Conservation (phyloP, 1,140 invertebrate genomes). For the Microplitis mediator region DNA sequence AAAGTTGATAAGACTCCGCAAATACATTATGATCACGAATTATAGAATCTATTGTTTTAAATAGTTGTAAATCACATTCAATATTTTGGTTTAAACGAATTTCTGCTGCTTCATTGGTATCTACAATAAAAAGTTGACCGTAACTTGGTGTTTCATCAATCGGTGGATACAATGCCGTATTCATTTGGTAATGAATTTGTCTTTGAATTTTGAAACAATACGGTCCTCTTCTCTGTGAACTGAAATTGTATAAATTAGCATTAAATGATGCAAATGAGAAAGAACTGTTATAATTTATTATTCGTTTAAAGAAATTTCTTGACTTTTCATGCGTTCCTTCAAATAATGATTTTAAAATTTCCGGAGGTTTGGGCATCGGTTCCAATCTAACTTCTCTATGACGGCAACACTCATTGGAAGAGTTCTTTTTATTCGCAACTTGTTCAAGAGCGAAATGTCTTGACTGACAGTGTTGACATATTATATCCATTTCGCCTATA, state of each 20-base stretch:
- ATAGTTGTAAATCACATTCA: not conserved
- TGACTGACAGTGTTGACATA: not conserved
- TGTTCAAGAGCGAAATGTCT: constrained; percentile 18
- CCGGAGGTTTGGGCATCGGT: not conserved
- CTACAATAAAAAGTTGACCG: constrained; percentile 18
- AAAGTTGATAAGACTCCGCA: constrained; percentile 2
- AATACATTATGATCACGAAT: constrained; percentile 6
- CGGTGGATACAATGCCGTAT: not conserved
- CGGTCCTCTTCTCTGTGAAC: not conserved
- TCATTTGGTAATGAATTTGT: constrained; percentile 8
- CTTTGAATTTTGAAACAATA: constrained; percentile 19
- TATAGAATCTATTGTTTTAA: constrained; percentile 1
- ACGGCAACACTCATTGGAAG: constrained; percentile 19
- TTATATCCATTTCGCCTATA: not conserved
- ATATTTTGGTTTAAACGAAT: not conserved
- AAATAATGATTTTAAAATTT: constrained; percentile 4
- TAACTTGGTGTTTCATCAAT: not conserved
- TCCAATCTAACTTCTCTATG: constrained; percentile 12
- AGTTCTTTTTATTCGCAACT: not conserved
- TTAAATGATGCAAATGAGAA: constrained; percentile 22
- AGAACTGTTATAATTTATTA: constrained; percentile 11
- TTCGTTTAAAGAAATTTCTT: constrained; percentile 12
- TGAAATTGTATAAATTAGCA: constrained; percentile 17
- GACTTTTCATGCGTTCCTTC: constrained; percentile 14
- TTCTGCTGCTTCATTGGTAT: not conserved